phyloP scores from a whole-genome alignment of 2,797 vertebrate species.

The Oceanodroma leucorhoa region DNA sequence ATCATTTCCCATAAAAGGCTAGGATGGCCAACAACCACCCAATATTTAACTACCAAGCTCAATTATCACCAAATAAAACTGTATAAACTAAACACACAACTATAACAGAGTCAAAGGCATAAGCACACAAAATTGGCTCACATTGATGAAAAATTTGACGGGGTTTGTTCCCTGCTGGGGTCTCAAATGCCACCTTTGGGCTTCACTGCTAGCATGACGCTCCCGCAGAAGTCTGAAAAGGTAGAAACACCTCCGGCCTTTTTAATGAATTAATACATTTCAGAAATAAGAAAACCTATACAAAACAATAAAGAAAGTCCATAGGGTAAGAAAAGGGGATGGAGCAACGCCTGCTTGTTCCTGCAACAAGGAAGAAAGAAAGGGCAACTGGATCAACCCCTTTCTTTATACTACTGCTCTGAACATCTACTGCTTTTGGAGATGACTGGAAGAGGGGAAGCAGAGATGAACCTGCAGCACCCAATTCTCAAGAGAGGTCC shows the following conservation, averaged over 20 bases:
- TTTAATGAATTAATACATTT: not conserved
- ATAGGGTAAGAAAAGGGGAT: not conserved
- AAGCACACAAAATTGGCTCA: not conserved
- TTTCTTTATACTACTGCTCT: not conserved
- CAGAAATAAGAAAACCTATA: not conserved
- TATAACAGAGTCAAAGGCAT: not conserved
- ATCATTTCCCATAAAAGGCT: not conserved
- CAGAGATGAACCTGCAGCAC: not conserved
- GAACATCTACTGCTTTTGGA: not conserved
- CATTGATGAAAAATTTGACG: not conserved
- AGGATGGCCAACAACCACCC: not conserved
- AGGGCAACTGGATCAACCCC: not conserved
- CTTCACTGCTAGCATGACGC: not conserved
- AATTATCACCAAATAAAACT: constrained; percentile 50
- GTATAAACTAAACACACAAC: not conserved
- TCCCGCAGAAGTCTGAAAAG: not conserved
- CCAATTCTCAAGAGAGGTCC: not conserved
- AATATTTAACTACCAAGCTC: not conserved
- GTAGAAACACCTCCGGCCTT: not conserved
- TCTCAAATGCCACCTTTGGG: not conserved
- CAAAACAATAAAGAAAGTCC: not conserved
- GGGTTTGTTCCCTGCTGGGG: not conserved
- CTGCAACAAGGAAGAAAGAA: not conserved
- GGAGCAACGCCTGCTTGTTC: not conserved
- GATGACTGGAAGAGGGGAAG: not conserved